Evolutionary conservation across 1,140 invertebrate genomes (phyloP), one percentile per base, ranked within the genome.

Genomic region (Penaeus indicus): DNA sequence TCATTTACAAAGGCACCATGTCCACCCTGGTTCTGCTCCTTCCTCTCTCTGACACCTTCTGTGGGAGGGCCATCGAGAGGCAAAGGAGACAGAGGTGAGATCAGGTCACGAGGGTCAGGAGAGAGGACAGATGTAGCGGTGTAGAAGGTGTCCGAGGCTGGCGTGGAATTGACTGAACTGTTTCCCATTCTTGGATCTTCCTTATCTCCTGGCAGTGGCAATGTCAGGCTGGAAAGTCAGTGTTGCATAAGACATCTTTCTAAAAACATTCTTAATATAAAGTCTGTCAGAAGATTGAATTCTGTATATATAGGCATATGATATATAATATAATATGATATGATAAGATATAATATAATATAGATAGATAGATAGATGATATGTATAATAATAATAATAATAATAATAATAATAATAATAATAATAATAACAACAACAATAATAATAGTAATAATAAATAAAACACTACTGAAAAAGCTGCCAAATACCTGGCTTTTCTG

Each of bases 91-190:
- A 81, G 27, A 38, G 89, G 89, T 21, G 89, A 90, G 25, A 81
- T 83, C 27, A 90, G 80, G 22, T 90, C 89, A 82, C 32, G 69
- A 27, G 80, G 77, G 42, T 90, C 89, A n/a, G 89, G 89, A 67
- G 89, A 86, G 16, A 90, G 67, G 21, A 90, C 80, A 72, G 89
- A 90, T 19, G 89, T 90, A 83, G 89, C 89, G 13, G 89, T 90
- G 38, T 90, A 90, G 77, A 90, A 90, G 18, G 89, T 90, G 42
- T 90, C 89, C n/a, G 89, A 90, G 47, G 89, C 89, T 63, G 89
- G 89, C 21, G 89, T 90, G 8, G 89, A 90, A 72, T 90, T 85
- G 21, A 84, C 47, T 60, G 84, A 86, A 83, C 19, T 69, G 21
- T 63, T 69, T 38, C 27, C 54, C 19, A 27, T 84, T 61, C 47